Evolutionary conservation across 2,113 vertebrate genomes (phyloP), one percentile per base, ranked within the genome.

Genomic region (Eurystomus gularis): DNA sequence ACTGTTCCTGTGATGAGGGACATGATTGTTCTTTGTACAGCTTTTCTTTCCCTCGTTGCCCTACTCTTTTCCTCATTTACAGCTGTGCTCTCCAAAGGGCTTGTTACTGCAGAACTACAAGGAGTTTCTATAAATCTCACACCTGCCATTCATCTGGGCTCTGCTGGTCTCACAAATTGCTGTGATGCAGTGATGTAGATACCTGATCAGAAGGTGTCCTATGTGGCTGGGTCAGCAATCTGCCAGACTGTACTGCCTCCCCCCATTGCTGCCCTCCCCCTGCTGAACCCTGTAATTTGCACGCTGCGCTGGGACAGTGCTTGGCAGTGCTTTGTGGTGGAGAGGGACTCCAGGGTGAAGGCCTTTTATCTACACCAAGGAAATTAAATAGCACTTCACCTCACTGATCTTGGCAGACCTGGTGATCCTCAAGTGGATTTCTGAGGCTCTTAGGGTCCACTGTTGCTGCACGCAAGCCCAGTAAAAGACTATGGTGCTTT

Each of bases 291-390:
- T 69, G 31, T 11, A 9, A 33, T 83, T 39, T 28, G 37, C 13
- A 0, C 0, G 1, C 48, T 14, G n/a, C 1, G 16, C 35, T 37
- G 62, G 42, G 65, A 15, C 48, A 20, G 25, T 0, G 2, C 40
- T 82, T 54, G 33, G 69, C 39, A 10, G 24, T 2, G 8, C 18
- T 35, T 39, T 58, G 68, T 4, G 0, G 13, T 3, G 25, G 19
- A 58, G 13, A 17, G 17, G 12, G 11, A 5, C 51, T 58, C 13
- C 10, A 18, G 44, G 51, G 60, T 33, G 25, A 35, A n/a, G 5
- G 44, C 29, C 11, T 37, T 76, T 61, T 28, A n/a, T 28, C 70
- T 68, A 3, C n/a, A 21, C 2, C 1, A 0, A 2, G 52, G 39
- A 76, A 52, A 80, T 76, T 10, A 90, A 66, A 72, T 3, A 57